phyloP scores from a whole-genome alignment of 2,797 vertebrate genomes.

The Ctenopoma kingsleyae region DNA sequence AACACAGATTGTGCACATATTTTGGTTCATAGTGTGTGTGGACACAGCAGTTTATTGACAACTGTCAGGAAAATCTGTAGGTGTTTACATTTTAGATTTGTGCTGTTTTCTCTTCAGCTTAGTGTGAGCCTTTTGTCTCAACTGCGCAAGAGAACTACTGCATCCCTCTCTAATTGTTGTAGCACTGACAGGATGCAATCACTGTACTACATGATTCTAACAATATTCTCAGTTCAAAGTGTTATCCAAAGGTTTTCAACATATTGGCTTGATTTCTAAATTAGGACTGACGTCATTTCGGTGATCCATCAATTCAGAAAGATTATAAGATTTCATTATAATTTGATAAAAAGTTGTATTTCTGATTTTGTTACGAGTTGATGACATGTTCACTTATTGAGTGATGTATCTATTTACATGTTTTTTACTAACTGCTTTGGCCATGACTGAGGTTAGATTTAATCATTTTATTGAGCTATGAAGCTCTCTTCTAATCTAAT shows the following conservation, averaged over 20 bases:
- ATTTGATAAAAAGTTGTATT: neutral
- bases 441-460: constrained; percentile 4
- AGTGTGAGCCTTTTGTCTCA: constrained; percentile 59
- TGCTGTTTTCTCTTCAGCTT: constrained; percentile 58
- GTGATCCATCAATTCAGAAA: constrained; percentile 8
- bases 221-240: constrained; percentile 23
- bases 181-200: constrained; percentile 25
- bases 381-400: neutral
- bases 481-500: constrained; percentile 23
- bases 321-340: neutral
- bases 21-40: constrained; percentile 22
- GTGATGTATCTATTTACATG: neutral
- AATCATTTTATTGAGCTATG: neutral
- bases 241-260: constrained; percentile 20
- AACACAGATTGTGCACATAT: constrained; percentile 46
- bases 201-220: constrained; percentile 22
- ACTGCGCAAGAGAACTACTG: constrained; percentile 59
- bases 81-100: constrained; percentile 63
- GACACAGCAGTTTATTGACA: constrained; percentile 44
- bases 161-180: constrained; percentile 46
- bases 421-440: neutral
- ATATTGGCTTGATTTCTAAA: constrained; percentile 28
- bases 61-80: constrained; percentile 56
- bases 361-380: neutral
- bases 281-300: constrained; percentile 12